Evolutionary conservation across 2,888 invertebrate species (phyloP).

Genomic region (Polymixis flavicincta): DNA sequence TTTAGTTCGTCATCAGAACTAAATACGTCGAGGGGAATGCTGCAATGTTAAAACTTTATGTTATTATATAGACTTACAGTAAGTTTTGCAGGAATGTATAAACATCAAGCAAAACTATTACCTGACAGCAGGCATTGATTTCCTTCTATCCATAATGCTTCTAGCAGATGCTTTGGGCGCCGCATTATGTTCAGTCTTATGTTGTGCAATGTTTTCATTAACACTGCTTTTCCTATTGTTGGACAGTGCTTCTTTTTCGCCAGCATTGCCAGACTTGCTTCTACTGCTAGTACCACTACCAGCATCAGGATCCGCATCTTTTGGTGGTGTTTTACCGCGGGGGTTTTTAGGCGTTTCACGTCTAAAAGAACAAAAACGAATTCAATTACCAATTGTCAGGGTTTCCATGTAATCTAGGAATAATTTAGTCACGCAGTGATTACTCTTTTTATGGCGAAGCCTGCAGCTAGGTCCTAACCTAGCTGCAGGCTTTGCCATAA

Average conservation of each 20-base stretch:
- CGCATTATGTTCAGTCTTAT: slow-evolving; percentile 41
- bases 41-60: slow-evolving; percentile 52
- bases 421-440: background rate
- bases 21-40: slow-evolving; percentile 62
- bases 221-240: slow-evolving; percentile 33
- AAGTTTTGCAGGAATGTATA: background rate
- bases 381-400: background rate
- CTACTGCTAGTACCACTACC: slow-evolving; percentile 13
- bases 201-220: slow-evolving; percentile 40
- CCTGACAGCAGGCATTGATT: slow-evolving; percentile 79
- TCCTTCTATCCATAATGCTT: slow-evolving; percentile 75
- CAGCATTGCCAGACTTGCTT: slow-evolving; percentile 21
- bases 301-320: slow-evolving; percentile 4
- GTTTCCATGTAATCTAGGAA: background rate
- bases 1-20: slow-evolving; percentile 79
- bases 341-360: background rate
- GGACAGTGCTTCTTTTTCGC: slow-evolving; percentile 26
- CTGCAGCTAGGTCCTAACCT: background rate
- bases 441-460: background rate
- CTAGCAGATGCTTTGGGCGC: slow-evolving; percentile 40
- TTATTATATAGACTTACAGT: background rate
- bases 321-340: slow-evolving; percentile 1
- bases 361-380: slow-evolving; percentile 40
- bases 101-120: slow-evolving; percentile 55
- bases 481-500: no score